A percentile compares a stretch with the other conserved stretches of the same genome.
These are phyloP conservation scores for Laothoe populi DNA, from an alignment of 2,888 invertebrate genomes.

Conservation along the genomic window DNA sequence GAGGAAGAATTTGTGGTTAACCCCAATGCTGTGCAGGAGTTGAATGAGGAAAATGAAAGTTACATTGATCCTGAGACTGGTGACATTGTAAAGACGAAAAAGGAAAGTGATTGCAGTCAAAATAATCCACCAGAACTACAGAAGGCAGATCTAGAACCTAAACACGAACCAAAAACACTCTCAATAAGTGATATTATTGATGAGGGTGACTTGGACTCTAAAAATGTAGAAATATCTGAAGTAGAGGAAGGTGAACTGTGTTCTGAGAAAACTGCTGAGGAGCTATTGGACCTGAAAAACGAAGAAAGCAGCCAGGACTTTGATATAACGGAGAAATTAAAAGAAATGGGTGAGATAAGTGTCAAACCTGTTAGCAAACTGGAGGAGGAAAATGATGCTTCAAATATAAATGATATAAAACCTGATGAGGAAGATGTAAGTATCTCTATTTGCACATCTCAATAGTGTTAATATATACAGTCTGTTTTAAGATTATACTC, in stretches of 20 bases:
- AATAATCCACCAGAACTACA: constrained; percentile 37
- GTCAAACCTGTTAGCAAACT: constrained; percentile 70
- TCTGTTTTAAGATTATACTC: too few species aligned
- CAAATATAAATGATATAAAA: constrained; percentile 59
- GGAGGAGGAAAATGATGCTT: constrained; percentile 54
- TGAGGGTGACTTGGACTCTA: constrained; percentile 76
- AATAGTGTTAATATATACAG: neutral
- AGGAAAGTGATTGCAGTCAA: constrained; percentile 35
- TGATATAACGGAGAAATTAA: constrained; percentile 86
- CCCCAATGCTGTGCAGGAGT: constrained; percentile 74
- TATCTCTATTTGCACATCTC: neutral
- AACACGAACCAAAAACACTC: constrained; percentile 68
- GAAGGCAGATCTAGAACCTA: constrained; percentile 30
- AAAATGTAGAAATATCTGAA: constrained; percentile 80
- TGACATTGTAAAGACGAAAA: constrained; percentile 68
- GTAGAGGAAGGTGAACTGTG: constrained; percentile 76
- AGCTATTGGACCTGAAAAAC: constrained; percentile 70
- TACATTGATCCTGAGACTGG: constrained; percentile 82
- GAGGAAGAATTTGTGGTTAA: constrained; percentile 81
- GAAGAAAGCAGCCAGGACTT: constrained; percentile 80
- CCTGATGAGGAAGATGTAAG: constrained; percentile 75
- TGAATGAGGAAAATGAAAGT: constrained; percentile 78
- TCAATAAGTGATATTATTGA: constrained; percentile 80
- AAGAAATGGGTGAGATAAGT: constrained; percentile 86
- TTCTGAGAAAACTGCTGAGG: constrained; percentile 71